phyloP scores from a whole-genome alignment of 2,888 invertebrate species.

The Xestobium rufovillosum region DNA sequence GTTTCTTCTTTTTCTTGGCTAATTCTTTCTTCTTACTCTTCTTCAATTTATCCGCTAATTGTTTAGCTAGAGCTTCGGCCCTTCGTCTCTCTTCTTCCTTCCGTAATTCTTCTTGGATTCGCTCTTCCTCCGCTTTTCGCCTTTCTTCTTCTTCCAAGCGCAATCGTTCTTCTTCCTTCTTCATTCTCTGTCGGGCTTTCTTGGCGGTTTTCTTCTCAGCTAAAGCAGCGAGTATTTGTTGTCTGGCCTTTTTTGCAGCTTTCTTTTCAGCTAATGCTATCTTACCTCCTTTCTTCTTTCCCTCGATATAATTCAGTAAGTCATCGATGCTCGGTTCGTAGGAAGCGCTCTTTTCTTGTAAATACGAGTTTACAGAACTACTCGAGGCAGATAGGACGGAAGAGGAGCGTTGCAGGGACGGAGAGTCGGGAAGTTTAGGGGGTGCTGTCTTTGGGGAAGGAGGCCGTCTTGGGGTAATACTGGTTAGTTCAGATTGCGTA shows the following conservation, averaged over 20 bases:
- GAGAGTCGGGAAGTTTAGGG: neutral
- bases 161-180: slow-evolving; percentile 44
- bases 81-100: slow-evolving; percentile 33
- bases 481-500: too few relatives aligned
- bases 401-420: neutral
- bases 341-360: slow-evolving; percentile 17
- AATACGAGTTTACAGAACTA: slow-evolving; percentile 18
- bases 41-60: slow-evolving; percentile 30
- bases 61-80: slow-evolving; percentile 29
- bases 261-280: slow-evolving; percentile 51
- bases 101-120: slow-evolving; percentile 27
- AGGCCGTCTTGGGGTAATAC: too few relatives aligned
- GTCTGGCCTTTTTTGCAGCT: slow-evolving; percentile 75
- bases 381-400: slow-evolving; percentile 15
- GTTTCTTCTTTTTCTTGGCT: slow-evolving; percentile 17
- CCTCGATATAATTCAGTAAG: slow-evolving; percentile 41
- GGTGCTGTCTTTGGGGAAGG: too few relatives aligned
- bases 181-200: slow-evolving; percentile 70
- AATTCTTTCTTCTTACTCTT: slow-evolving; percentile 19
- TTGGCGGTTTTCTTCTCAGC: slow-evolving; percentile 70
- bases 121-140: slow-evolving; percentile 16
- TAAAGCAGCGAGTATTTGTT: slow-evolving; percentile 53
- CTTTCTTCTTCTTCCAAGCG: slow-evolving; percentile 29
- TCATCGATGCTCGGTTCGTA: slow-evolving; percentile 34
- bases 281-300: slow-evolving; percentile 34